phyloP scores from a whole-genome alignment of 1,140 invertebrate genomes.

The Bombus pyrosoma region DNA sequence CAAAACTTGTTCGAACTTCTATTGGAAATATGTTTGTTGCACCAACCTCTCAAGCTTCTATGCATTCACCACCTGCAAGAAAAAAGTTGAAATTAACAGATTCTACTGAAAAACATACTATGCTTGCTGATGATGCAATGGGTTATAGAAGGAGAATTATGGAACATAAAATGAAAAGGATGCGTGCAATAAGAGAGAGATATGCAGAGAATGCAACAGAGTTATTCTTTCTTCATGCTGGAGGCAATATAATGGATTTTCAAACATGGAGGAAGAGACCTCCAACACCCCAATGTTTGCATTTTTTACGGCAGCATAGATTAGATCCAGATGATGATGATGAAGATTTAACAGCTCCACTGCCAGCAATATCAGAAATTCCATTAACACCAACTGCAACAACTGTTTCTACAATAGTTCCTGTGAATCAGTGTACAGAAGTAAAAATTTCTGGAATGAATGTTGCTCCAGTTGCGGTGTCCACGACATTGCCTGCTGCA shows the following conservation, averaged over 20 bases:
- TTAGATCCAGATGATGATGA: slow-evolving; percentile 87
- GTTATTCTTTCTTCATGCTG: slow-evolving; percentile 92
- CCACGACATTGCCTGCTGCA: slow-evolving; percentile 85
- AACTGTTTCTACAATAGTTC: slow-evolving; percentile 55
- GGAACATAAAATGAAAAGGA: slow-evolving; percentile 81
- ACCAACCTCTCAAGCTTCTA: slow-evolving; percentile 67
- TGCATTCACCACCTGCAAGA: slow-evolving; percentile 70
- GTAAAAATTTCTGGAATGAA: slow-evolving; percentile 86
- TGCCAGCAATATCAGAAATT: slow-evolving; percentile 74
- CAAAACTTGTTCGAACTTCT: slow-evolving; percentile 77
- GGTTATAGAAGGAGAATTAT: slow-evolving; percentile 78
- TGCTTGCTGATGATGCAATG: slow-evolving; percentile 67
- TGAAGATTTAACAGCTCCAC: slow-evolving; percentile 80
- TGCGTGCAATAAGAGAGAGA: slow-evolving; percentile 81
- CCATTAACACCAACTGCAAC: slow-evolving; percentile 42
- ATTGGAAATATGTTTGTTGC: slow-evolving; percentile 77
- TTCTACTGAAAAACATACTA: slow-evolving; percentile 66
- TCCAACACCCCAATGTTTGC: slow-evolving; percentile 87
- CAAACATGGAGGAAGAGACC: slow-evolving; percentile 91
- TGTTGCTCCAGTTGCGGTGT: slow-evolving; percentile 85
- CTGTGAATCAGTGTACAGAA: slow-evolving; percentile 79
- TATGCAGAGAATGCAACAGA: slow-evolving; percentile 92
- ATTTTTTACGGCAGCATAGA: slow-evolving; percentile 89
- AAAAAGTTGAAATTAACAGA: slow-evolving; percentile 80
- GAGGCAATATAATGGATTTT: slow-evolving; percentile 94